Conservation (phyloP, 1,140 invertebrate species). For the Cyclina sinensis region DNA sequence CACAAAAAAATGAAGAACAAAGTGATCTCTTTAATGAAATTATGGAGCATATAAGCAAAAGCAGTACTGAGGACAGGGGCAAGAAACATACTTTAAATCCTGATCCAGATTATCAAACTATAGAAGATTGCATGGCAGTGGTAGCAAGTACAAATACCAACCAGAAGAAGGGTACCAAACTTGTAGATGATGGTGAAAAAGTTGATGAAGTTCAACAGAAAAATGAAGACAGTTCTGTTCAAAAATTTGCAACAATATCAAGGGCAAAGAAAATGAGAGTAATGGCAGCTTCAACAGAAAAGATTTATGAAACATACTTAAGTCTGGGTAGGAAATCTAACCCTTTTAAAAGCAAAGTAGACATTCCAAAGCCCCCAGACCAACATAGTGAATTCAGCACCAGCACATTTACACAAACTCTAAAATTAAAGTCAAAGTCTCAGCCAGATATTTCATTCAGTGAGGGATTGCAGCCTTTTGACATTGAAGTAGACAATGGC, state of each 20-base stretch:
- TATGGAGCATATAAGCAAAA: conserved; percentile 48
- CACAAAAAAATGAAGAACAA: neutral
- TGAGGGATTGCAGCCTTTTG: conserved; percentile 45
- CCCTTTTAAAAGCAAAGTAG: conserved; percentile 25
- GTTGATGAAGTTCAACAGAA: neutral
- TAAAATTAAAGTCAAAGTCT: conserved; percentile 44
- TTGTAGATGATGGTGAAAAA: neutral
- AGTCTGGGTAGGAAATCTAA: conserved; percentile 50
- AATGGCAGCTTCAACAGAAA: conserved; percentile 63
- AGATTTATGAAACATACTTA: conserved; percentile 66
- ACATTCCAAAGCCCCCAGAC: neutral
- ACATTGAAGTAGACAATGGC: conserved; percentile 26
- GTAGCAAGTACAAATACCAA: neutral
- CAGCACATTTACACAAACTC: conserved; percentile 2
- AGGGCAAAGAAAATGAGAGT: conserved; percentile 39
- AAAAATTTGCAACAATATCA: conserved; percentile 47
- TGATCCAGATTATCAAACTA: conserved; percentile 58
- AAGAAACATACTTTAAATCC: neutral
- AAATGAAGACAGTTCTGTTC: neutral
- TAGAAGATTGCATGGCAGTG: conserved; percentile 44
- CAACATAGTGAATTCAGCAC: neutral
- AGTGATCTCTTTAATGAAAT: conserved; percentile 42
- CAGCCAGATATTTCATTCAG: conserved; percentile 61
- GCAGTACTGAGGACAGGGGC: neutral
- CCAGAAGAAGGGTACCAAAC: neutral